Conservation (phyloP, 2,113 vertebrate species). For the Sander lucioperca region DNA sequence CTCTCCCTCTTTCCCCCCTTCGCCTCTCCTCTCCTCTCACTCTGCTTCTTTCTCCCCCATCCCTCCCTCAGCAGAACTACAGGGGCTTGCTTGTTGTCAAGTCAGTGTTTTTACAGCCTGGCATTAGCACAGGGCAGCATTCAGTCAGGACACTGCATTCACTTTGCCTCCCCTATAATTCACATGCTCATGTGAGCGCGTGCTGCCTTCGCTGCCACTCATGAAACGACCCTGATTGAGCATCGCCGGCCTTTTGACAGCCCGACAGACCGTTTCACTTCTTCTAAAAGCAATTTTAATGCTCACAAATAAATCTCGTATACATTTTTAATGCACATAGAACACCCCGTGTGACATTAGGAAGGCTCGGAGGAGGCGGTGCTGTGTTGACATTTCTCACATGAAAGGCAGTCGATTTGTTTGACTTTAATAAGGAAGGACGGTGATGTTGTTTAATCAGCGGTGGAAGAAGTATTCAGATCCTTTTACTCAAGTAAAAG, state of each 20-base stretch:
- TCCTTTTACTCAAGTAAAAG: no score
- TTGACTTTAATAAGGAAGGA: background rate
- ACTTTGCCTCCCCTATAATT: constrained; percentile 65
- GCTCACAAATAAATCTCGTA: no score
- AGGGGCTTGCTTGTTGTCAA: constrained; percentile 81
- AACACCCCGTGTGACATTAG: constrained; percentile 12
- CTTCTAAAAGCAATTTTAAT: constrained; percentile 43
- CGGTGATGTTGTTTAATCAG: background rate
- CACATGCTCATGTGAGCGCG: constrained; percentile 60
- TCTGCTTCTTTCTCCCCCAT: constrained; percentile 9
- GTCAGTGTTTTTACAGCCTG: constrained; percentile 83
- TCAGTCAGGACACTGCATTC: constrained; percentile 67
- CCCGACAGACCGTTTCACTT: constrained; percentile 28
- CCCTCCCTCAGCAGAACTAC: constrained; percentile 72
- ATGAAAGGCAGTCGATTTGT: background rate
- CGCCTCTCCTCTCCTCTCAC: background rate
- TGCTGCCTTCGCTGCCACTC: constrained; percentile 24
- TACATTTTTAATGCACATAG: no score
- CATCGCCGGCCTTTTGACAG: constrained; percentile 31
- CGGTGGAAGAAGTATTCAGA: no score
- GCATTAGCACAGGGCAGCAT: constrained; percentile 78
- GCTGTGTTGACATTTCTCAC: background rate
- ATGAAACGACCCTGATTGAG: constrained; percentile 63
- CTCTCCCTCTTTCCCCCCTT: background rate
- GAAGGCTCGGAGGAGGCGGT: background rate